Evolutionary conservation across 2,797 vertebrate species (phyloP), one percentile per base, ranked within the genome.

Genomic region (Lithobates pipiens): DNA sequence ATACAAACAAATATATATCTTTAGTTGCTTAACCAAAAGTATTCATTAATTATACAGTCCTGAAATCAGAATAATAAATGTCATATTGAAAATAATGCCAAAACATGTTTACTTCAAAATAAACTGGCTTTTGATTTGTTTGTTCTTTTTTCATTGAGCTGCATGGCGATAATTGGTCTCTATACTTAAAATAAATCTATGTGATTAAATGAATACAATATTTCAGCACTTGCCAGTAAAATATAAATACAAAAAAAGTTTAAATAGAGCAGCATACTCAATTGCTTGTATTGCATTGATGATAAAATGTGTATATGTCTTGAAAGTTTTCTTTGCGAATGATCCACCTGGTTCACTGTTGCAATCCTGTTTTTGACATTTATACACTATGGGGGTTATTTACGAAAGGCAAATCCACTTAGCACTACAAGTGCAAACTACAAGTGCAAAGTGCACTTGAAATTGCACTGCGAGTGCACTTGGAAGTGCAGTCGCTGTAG

Each of bases 51-150:
- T 36, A 25, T 13, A 5, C 25, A 10, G 11, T 25, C n/a, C 88
- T 88, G 92, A 93, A 90, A 91, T 90, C 87, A 90, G 91, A 92
- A 86, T 71, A 92, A 90, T 89, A 90, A 93, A 92, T 87, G 76
- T 89, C 70, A 83, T 88, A 91, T 91, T 92, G 69, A 42, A 90
- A 90, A 87, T 89, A 91, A 90, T 92, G 89, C 89, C 90, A 90
- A 91, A 90, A 89, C 90, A 88, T 93, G 89, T 93, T 93, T 91
- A 89, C 90, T 89, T 65, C 8, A 42, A 82, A 29, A 79, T 67
- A 61, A 42, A 72, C 46, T 39, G 10, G 61, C 21, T 25, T 54
- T 71, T 73, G 23, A n/a, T 73, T 73, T 65, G 61, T 65, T 65
- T 65, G 61, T 25, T 65, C 61, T 25, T 44, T n/a, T 36, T 73